Conservation (phyloP, 2,888 invertebrate genomes). For the Chrysolina oricalcia region DNA sequence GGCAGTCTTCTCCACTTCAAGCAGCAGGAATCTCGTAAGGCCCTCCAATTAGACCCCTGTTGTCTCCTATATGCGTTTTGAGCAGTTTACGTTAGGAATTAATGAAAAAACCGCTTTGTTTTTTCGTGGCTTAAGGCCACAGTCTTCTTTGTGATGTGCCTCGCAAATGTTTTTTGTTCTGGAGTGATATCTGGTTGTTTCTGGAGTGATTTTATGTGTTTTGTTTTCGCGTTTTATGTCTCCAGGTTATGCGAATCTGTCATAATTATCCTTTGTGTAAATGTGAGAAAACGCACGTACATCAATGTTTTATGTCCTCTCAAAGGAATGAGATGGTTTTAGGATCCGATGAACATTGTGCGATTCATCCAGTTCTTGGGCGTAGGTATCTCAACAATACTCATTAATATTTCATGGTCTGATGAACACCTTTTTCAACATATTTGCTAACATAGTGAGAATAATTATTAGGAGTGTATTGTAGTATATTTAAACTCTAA, state of each 20-base stretch:
- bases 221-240: constrained; percentile 1
- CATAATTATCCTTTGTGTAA: constrained; percentile 17
- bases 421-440: too few species aligned
- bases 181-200: constrained; percentile 27
- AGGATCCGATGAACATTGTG: too few species aligned
- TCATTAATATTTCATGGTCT: too few species aligned
- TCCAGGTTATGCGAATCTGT: constrained; percentile 2
- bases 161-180: constrained; percentile 30
- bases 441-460: too few species aligned
- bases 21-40: constrained; percentile 33
- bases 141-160: constrained; percentile 8
- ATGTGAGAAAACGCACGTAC: not conserved
- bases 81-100: constrained; percentile 49
- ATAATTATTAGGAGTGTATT: too few species aligned
- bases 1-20: constrained; percentile 42
- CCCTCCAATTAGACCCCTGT: constrained; percentile 57
- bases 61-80: constrained; percentile 59
- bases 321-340: not conserved
- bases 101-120: constrained; percentile 49
- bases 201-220: constrained; percentile 26
- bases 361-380: too few species aligned
- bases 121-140: not conserved
- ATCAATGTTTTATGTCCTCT: not conserved
- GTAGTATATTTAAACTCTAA: too few species aligned
- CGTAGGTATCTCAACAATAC: too few species aligned